Conservation (phyloP, 2,113 vertebrate genomes). For the Otocyon megalotis region DNA sequence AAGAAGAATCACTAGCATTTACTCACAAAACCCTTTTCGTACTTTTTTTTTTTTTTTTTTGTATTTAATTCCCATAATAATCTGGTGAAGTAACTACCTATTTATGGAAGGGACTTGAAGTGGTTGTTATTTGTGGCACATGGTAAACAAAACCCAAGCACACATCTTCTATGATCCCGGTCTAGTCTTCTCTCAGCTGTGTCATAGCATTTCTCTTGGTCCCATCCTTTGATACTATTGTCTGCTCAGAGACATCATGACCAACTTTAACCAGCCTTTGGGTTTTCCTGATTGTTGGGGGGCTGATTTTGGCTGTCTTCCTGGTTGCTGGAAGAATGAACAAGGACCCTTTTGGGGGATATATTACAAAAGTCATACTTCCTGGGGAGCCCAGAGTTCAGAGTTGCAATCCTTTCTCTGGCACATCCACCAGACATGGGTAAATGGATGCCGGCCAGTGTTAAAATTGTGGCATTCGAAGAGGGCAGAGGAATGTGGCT, state of each 20-base stretch:
- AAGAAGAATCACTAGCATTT: neutral
- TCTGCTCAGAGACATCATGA: neutral
- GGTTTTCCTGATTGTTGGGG: slow-evolving; percentile 71
- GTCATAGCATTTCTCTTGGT: neutral
- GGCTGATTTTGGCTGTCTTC: slow-evolving; percentile 72
- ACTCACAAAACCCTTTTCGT: neutral
- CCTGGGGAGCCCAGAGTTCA: slow-evolving; percentile 53
- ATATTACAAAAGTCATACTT: neutral
- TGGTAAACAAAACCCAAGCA: neutral
- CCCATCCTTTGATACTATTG: neutral
- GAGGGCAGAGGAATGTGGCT: slow-evolving; percentile 62
- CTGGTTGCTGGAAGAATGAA: slow-evolving; percentile 73
- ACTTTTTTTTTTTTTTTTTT: neutral
- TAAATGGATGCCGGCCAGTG: slow-evolving; percentile 71
- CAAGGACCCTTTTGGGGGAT: neutral
- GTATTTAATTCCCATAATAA: neutral
- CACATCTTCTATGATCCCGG: neutral
- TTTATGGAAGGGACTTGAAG: neutral
- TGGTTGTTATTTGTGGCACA: neutral
- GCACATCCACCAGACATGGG: slow-evolving; percentile 33
- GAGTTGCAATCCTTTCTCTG: slow-evolving; percentile 73
- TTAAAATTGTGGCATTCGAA: slow-evolving; percentile 75
- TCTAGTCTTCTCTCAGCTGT: neutral
- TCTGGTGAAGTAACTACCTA: neutral
- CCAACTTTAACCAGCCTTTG: neutral